Base-by-base conservation (phyloP, 2,113 vertebrate genomes). In the Chamaetylas fuelleborni region DNA sequence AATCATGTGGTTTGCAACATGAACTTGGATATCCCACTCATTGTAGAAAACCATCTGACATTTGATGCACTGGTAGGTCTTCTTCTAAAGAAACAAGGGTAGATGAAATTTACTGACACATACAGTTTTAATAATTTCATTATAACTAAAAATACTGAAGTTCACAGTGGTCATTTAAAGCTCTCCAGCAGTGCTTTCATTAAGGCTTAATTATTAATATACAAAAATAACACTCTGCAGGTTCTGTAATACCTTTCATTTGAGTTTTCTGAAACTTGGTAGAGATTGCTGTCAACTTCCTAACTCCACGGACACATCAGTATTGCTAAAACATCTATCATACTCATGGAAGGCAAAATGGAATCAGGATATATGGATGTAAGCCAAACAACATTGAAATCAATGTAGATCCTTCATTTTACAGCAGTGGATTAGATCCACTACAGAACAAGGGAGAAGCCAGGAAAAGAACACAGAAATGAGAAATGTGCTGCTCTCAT, bases 41-140 rank as follows among this genome's bases (percentile, higher is more conserved):
- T 99, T 99, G 98, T 99, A 99, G 98, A 99, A 99, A 95, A 99
- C 99, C 99, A 99, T 99, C 98, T 99, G 99, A 98, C 99, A 99
- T 98, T 99, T 99, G 98, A 99, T 99, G 98, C 99, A 99, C 96
- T 99, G 99, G 97, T 99, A 99, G 43, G 99, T 99, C 98, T 99
- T 99, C 98, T 99, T 99, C 99, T 99, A 98, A 97, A 94, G 85
- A 96, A 98, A 97, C 64, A 98, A 97, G 93, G 58, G 91, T 74
- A 97, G 92, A 97, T 69, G 97, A 85, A 88, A 78, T 97, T 97
- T 96, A 98, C 87, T 98, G 92, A 98, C 91, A 93, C 28, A 81
- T 43, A n/a, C 34, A 77, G 8, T 50, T 62, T 38, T 62, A 95
- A 86, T 62, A 17, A 88, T 66, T 83, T 92, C 33, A 88, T 94